These are phyloP conservation scores for Trichosurus vulpecula DNA, from an alignment of 2,797 vertebrate species.

Conservation along the genomic window DNA sequence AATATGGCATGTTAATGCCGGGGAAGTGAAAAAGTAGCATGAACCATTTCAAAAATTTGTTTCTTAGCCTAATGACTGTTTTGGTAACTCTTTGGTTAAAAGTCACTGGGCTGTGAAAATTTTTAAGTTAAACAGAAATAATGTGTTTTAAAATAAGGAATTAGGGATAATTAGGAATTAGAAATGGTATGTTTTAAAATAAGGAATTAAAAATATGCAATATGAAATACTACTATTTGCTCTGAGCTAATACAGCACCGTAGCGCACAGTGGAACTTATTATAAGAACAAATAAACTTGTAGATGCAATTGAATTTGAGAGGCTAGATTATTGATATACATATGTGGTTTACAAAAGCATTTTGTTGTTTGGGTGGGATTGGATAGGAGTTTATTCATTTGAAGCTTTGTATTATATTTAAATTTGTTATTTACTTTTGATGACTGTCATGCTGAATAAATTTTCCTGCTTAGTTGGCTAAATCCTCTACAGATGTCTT, in stretches of 20 bases:
- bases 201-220: conserved; percentile 48
- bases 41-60: not conserved
- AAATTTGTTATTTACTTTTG: conserved; percentile 19
- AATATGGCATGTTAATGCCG: not conserved
- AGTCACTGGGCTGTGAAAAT: conserved; percentile 39
- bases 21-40: not conserved
- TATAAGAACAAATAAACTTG: conserved; percentile 5
- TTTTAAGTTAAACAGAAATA: conserved; percentile 46
- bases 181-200: not conserved
- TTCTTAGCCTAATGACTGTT: conserved; percentile 24
- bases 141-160: conserved; percentile 1
- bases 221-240: not conserved
- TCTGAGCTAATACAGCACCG: conserved; percentile 35
- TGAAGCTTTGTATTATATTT: conserved; percentile 45
- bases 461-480: conserved; percentile 48
- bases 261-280: conserved; percentile 49
- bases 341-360: conserved; percentile 45
- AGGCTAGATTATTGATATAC: not conserved
- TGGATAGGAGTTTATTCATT: conserved; percentile 25
- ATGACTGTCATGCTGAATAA: conserved; percentile 32
- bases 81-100: conserved; percentile 14
- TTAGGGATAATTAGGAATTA: conserved; percentile 36
- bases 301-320: conserved; percentile 51
- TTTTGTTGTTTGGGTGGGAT: conserved; percentile 44
- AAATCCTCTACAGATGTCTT: conserved; percentile 52